Base-by-base conservation (phyloP, 2,888 invertebrate genomes). In the Ditylenchus weischeri region DNA sequence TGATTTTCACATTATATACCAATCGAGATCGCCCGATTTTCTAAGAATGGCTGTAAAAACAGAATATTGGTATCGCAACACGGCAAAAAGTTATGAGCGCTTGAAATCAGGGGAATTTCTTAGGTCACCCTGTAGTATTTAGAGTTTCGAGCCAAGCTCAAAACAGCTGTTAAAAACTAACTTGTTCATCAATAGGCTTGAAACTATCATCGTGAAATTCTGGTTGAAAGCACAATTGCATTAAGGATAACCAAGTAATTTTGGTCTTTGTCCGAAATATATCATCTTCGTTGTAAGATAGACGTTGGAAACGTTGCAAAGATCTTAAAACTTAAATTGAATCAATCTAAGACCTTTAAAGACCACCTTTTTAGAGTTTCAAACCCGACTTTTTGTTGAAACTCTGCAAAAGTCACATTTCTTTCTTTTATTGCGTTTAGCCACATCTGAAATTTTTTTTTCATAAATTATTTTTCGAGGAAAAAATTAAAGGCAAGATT, bases 151-250 rank as follows among this genome's bases (percentile, higher is more conserved):
- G n/a, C n/a, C n/a, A n/a, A n/a, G n/a, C 36, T 13, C 13, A 62
- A 47, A 23, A 63, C 15, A 21, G 4, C 35, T 19, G 47, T 11
- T 66, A 18, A 6, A 19, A 23, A 19, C 57, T 21, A 7, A 76
- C 77, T 63, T 76, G 77, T 64, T 80, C 79, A n/a, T 75, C 72
- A 65, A 80, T 79, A 57, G 64, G 66, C 70, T 76, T 67, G 47
- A 57, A 67, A 21, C 59, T 51, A 38, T 68, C 61, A 15, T 18
- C n/a, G 29, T 67, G 75, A 68, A 77, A 80, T 63, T 68, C 68
- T 8, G 80, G 80, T 61, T 79, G 78, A 63, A 73, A 80, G 69
- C 80, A 80, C 47, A 80, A 69, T 64, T 79, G 76, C 75, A 74
- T 75, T 50, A 71, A 70, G 0, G 80, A 80, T 51, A 80, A 73